These are phyloP conservation scores for Odocoileus virginianus DNA, from an alignment of 2,113 vertebrate species.

Conservation along the genomic window DNA sequence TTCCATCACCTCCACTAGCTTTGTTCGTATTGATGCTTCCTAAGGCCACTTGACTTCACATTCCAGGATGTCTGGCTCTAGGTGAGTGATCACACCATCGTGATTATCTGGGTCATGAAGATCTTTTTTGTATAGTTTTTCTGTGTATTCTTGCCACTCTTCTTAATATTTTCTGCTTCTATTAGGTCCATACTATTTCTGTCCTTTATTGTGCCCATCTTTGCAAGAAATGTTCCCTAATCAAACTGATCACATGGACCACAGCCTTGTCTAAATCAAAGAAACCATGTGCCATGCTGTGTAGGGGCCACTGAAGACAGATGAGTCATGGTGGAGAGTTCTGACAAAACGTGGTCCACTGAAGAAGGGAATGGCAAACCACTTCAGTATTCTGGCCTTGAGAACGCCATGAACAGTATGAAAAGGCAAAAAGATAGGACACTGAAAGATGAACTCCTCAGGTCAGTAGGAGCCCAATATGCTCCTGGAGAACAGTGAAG, in stretches of 20 bases:
- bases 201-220: neutral
- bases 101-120: neutral
- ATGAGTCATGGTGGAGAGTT: neutral
- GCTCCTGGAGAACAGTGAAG: neutral
- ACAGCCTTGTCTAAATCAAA: neutral
- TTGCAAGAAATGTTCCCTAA: neutral
- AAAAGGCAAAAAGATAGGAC: neutral
- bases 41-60: neutral
- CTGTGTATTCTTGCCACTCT: neutral
- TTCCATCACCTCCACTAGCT: neutral
- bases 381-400: neutral
- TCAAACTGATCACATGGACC: neutral
- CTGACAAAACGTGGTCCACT: neutral
- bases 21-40: neutral
- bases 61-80: neutral
- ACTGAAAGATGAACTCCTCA: neutral
- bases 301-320: neutral
- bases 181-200: neutral
- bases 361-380: neutral
- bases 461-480: neutral
- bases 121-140: neutral
- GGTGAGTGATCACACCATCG: neutral
- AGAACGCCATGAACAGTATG: neutral
- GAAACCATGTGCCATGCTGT: neutral
- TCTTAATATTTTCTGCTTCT: neutral